Evolutionary conservation across 2,797 vertebrate species (phyloP), one percentile per base, ranked within the genome.

Genomic region (Denticeps clupeoides): DNA sequence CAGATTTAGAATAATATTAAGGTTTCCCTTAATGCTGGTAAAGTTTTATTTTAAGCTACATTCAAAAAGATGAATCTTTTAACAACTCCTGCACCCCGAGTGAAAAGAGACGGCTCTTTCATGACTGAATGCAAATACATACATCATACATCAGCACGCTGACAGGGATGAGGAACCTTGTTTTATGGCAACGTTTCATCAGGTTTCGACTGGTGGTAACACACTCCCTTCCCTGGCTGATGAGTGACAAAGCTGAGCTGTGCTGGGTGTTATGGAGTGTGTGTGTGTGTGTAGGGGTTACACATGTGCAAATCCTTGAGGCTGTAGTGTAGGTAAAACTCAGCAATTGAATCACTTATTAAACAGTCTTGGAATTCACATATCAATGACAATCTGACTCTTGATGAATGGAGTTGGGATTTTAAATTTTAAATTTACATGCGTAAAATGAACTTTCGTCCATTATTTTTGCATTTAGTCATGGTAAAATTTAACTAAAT

Each of bases 171-270:
- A 50, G 51, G 57, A 35, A 35, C 51, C 43, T 50, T 47, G 18
- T 44, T 59, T 59, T 53, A 59, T 59, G 51, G 54, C 24, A 35
- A 51, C 18, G 47, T 54, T 55, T 59, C 51, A 59, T 59, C 57
- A 59, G 35, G 18, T 47, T 23, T 8, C 35, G 15, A 47, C 57
- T 54, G 57, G 51, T 50, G 57, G 56, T 58, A 49, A 46, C 23
- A 40, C 51, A 51, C 41, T 48, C 51, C 37, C 41, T 32, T 5
- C 24, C 19, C 22, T 41, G 24, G 16, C 51, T 59, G 57, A 59
- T 59, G 47, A 54, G 55, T 55, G 57, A 59, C 54, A 46, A 43
- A 29, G 43, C 51, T 46, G 22, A 43, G 37, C 37, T 59, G 42
- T 15, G 19, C 33, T 37, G 16, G 29, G 22, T n/a, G 22, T 23